A percentile compares a stretch with the other conserved stretches of the same genome.
phyloP scores from a whole-genome alignment of 2,888 invertebrate genomes.

The Tachina fera region DNA sequence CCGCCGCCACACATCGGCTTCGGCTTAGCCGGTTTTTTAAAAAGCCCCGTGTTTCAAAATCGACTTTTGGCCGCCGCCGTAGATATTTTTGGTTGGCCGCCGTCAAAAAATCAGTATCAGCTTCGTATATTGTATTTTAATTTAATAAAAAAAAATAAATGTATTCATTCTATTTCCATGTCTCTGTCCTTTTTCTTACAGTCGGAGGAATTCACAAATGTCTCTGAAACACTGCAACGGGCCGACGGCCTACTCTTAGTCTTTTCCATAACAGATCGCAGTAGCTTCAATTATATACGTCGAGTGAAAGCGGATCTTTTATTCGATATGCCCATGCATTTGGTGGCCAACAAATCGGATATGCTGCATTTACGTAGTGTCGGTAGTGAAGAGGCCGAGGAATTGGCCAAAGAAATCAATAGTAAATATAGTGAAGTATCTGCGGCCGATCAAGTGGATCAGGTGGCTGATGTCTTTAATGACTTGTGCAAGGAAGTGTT shows the following conservation, averaged over 20 bases:
- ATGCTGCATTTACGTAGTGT: constrained; percentile 95
- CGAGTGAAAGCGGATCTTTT: constrained; percentile 88
- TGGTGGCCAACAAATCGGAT: constrained; percentile 95
- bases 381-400: constrained; percentile 93
- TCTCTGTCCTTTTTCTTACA: constrained; percentile 77
- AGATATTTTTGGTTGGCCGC: no score
- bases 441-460: constrained; percentile 93
- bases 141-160: background rate
- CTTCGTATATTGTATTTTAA: background rate
- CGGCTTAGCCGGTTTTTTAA: no score
- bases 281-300: constrained; percentile 92
- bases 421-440: constrained; percentile 94
- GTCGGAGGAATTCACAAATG: constrained; percentile 89
- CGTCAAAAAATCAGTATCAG: no score
- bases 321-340: constrained; percentile 90
- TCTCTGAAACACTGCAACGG: constrained; percentile 90
- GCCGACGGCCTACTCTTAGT: constrained; percentile 94
- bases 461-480: constrained; percentile 92
- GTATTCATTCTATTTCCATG: constrained; percentile 9
- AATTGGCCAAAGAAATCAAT: constrained; percentile 93
- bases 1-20: no score
- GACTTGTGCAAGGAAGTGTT: constrained; percentile 93
- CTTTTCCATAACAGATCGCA: constrained; percentile 94
- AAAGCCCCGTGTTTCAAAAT: no score
- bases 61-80: no score